A percentile compares a stretch with the other conserved stretches of the same genome.
Evolutionary conservation across 2,113 vertebrate species (phyloP).

Genomic region (Mystacornis crossleyi): DNA sequence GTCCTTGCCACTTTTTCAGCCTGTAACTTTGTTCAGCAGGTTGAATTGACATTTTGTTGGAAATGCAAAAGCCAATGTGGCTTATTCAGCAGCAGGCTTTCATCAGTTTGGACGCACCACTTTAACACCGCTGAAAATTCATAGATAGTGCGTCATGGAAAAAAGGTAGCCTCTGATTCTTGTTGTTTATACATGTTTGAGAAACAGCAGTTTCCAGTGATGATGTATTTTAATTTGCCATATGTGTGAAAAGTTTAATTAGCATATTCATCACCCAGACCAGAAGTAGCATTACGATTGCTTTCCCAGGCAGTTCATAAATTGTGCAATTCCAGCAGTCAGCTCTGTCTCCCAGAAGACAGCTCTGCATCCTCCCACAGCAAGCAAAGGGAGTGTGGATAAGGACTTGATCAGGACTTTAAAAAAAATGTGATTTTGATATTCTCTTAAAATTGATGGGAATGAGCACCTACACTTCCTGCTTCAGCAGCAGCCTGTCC

Average conservation of each 20-base stretch:
- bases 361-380: background rate
- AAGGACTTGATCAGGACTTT: background rate
- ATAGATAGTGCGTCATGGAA: background rate
- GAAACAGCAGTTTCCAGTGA: conserved; percentile 28
- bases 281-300: background rate
- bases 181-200: conserved; percentile 29
- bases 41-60: background rate
- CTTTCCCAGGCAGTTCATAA: background rate
- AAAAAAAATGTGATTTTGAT: background rate
- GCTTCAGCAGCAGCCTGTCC: background rate
- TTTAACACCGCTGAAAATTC: conserved; percentile 2
- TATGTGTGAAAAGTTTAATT: conserved; percentile 35
- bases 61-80: background rate
- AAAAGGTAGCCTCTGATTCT: background rate
- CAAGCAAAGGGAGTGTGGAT: background rate
- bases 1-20: background rate
- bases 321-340: background rate
- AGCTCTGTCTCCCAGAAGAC: background rate
- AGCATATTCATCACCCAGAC: conserved; percentile 18
- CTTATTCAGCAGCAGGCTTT: background rate
- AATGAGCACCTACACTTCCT: background rate
- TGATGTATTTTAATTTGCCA: conserved; percentile 8
- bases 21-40: background rate
- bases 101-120: background rate
- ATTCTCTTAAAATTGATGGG: background rate